Evolutionary conservation across 2,797 vertebrate species (phyloP).

Genomic region (Pangasius larnaudii): DNA sequence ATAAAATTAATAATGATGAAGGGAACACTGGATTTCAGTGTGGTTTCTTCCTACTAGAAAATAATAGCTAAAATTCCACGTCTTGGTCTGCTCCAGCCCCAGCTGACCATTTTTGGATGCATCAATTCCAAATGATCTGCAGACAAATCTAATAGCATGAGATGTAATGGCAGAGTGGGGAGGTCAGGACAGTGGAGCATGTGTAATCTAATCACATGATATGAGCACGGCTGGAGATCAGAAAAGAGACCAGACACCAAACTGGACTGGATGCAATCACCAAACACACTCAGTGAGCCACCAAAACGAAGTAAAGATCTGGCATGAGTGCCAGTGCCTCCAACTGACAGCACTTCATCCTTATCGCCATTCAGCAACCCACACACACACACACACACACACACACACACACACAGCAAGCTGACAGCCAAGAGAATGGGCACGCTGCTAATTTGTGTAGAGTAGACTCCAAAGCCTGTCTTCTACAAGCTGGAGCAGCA

Average conservation of each 20-base stretch:
- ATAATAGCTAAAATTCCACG: background rate
- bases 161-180: slow-evolving; percentile 1
- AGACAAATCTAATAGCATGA: slow-evolving; percentile 17
- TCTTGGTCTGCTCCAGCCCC: background rate
- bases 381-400: slow-evolving; percentile 29
- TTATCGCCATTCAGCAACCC: slow-evolving; percentile 37
- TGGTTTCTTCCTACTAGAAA: background rate
- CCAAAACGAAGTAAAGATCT: slow-evolving; percentile 33
- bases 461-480: slow-evolving; percentile 45
- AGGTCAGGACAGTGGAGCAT: slow-evolving; percentile 12
- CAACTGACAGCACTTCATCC: slow-evolving; percentile 50
- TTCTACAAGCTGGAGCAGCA: slow-evolving; percentile 28
- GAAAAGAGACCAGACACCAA: slow-evolving; percentile 31
- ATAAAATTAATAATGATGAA: background rate
- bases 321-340: slow-evolving; percentile 33
- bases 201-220: slow-evolving; percentile 40
- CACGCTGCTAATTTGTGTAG: slow-evolving; percentile 51
- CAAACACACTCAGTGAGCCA: slow-evolving; percentile 10
- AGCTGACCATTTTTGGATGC: background rate
- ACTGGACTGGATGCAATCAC: slow-evolving; percentile 32
- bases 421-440: slow-evolving; percentile 42
- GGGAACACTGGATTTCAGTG: background rate
- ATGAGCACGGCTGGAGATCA: slow-evolving; percentile 18
- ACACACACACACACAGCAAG: slow-evolving; percentile 25
- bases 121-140: slow-evolving; percentile 10